Conservation (phyloP, 2,888 invertebrate species). For the Bruchidius siliquastri region DNA sequence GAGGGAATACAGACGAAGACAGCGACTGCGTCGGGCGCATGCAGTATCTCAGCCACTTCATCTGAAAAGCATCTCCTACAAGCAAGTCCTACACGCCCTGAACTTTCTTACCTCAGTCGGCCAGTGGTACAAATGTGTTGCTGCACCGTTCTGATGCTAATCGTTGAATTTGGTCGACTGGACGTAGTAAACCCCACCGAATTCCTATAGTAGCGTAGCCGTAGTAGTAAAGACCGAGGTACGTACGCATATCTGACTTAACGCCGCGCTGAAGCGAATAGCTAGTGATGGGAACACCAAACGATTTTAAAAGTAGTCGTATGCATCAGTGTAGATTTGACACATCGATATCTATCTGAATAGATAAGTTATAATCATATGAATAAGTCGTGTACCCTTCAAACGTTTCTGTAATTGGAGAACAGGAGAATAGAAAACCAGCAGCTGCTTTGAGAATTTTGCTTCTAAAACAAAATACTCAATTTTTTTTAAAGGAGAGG, state of each 20-base stretch:
- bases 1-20: neutral
- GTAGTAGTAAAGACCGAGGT: slow-evolving; percentile 23
- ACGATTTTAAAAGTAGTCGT: neutral
- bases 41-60: slow-evolving; percentile 19
- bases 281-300: neutral
- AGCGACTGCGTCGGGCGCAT: neutral
- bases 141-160: slow-evolving; percentile 17
- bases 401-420: too few species aligned
- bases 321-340: too few species aligned
- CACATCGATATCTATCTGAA: too few species aligned
- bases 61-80: slow-evolving; percentile 34
- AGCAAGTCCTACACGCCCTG: slow-evolving; percentile 36
- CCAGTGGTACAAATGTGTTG: slow-evolving; percentile 22
- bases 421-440: too few species aligned
- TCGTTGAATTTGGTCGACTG: slow-evolving; percentile 30
- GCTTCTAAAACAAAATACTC: too few species aligned
- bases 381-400: too few species aligned
- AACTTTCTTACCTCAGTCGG: slow-evolving; percentile 42
- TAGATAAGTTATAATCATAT: too few species aligned
- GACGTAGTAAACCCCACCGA: slow-evolving; percentile 45
- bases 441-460: too few species aligned
- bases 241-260: slow-evolving; percentile 23
- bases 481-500: too few species aligned
- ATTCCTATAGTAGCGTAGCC: slow-evolving; percentile 43
- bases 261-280: slow-evolving; percentile 18